Percentiles rank a stretch among this genome's conserved stretches.
Conservation (phyloP, 2,113 vertebrate genomes). For the Serilophus lunatus region DNA sequence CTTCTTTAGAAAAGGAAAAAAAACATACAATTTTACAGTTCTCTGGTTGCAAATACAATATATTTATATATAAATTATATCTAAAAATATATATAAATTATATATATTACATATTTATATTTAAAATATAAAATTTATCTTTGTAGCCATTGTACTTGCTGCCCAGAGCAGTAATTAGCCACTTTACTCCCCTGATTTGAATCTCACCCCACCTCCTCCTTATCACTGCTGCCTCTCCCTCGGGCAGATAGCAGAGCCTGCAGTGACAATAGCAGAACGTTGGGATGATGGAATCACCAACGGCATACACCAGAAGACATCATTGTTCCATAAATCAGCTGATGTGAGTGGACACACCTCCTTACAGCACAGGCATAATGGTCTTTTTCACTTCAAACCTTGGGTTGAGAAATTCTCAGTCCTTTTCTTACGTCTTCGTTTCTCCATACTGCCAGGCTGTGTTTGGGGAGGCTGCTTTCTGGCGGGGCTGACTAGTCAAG, state of each 20-base stretch:
- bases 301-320: neutral
- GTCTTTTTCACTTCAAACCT: neutral
- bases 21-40: neutral
- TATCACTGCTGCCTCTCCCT: neutral
- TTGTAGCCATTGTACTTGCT: neutral
- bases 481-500: too few relatives aligned
- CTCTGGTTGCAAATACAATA: neutral
- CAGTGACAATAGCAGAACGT: fast-evolving
- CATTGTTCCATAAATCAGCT: neutral
- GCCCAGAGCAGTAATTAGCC: neutral
- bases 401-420: neutral
- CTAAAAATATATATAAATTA: too few relatives aligned
- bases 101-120: too few relatives aligned
- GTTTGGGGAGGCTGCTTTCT: neutral
- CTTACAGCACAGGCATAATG: neutral
- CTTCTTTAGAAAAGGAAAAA: neutral
- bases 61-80: too few relatives aligned
- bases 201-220: neutral
- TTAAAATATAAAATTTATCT: neutral
- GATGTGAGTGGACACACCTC: neutral
- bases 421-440: fast-evolving
- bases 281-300: neutral
- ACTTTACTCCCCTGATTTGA: neutral
- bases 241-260: neutral
- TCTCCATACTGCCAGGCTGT: fast-evolving